Conservation (phyloP, 37 sponge, comb jelly and placozoan species). For the Beroe ovata region DNA sequence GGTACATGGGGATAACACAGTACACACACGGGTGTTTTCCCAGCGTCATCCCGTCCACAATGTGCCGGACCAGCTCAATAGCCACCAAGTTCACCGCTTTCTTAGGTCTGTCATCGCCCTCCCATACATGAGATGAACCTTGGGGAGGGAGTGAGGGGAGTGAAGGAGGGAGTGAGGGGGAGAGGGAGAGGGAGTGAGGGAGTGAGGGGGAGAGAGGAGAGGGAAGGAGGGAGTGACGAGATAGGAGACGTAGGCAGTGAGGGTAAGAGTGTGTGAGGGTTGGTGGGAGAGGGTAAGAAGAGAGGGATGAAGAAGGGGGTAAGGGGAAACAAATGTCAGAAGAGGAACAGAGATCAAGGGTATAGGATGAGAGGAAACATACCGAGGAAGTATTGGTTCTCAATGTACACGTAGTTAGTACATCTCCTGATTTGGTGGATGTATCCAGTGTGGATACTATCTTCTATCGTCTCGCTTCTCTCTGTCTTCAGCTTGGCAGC, state of each 20-base stretch:
- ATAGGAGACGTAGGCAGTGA: too few species aligned
- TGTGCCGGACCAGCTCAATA: conserved; percentile 51
- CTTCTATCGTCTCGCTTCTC: conserved; percentile 38
- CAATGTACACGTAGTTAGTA: conserved; percentile 31
- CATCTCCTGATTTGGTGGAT: conserved; percentile 29
- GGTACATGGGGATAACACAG: conserved; percentile 58
- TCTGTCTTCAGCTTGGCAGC: conserved; percentile 7
- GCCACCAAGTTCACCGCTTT: conserved; percentile 57
- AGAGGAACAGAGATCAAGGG: not conserved
- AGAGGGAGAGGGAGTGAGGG: too few species aligned
- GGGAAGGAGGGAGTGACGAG: too few species aligned
- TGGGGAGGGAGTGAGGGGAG: too few species aligned
- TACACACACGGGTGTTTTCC: conserved; percentile 30
- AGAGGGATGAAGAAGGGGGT: not conserved
- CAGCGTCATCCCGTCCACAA: conserved; percentile 17
- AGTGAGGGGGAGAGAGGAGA: too few species aligned
- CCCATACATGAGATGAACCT: conserved; percentile 59
- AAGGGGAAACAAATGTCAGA: not conserved
- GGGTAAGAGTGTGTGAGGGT: too few species aligned
- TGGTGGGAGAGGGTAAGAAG: too few species aligned
- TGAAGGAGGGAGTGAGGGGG: too few species aligned
- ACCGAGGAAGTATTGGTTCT: conserved; percentile 66
- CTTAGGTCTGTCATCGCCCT: conserved; percentile 21
- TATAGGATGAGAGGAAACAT: not conserved
- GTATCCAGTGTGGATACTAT: conserved; percentile 53